These are phyloP conservation scores for Limnephilus lunatus DNA, from an alignment of 2,888 invertebrate genomes.

Conservation along the genomic window DNA sequence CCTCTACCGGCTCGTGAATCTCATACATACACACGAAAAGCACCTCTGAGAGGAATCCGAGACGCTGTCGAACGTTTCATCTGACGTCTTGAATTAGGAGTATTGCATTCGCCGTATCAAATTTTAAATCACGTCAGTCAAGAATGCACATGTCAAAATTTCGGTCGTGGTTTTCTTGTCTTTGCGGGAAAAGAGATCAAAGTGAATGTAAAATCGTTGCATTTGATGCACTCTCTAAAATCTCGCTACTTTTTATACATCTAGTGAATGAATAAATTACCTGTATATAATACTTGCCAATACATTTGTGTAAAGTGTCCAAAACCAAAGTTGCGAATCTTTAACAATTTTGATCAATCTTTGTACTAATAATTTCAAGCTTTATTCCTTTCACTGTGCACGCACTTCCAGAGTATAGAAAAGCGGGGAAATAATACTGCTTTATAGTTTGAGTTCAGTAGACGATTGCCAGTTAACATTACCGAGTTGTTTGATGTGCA, in stretches of 20 bases:
- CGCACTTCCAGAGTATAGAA: background rate
- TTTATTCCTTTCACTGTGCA: background rate
- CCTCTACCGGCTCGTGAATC: constrained; percentile 3
- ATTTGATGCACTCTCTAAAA: background rate
- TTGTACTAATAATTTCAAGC: background rate
- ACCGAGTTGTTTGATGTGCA: constrained; percentile 28
- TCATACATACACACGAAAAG: background rate
- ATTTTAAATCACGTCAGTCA: background rate
- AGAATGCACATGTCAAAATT: background rate
- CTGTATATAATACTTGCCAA: background rate
- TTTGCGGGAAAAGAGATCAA: background rate
- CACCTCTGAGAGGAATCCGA: background rate
- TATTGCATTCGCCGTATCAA: background rate
- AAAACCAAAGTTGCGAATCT: background rate
- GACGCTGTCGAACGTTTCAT: background rate
- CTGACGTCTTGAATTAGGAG: background rate
- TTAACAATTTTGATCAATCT: background rate
- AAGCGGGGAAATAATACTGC: background rate
- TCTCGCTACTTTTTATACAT: too few species aligned
- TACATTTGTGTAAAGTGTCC: too few species aligned
- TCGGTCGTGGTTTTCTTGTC: background rate
- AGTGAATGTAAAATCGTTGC: background rate
- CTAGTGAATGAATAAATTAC: background rate
- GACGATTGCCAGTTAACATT: constrained; percentile 34
- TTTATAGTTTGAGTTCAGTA: background rate